phyloP scores from a whole-genome alignment of 92 coral and sea anemone species.

The Actinostola sp. region DNA sequence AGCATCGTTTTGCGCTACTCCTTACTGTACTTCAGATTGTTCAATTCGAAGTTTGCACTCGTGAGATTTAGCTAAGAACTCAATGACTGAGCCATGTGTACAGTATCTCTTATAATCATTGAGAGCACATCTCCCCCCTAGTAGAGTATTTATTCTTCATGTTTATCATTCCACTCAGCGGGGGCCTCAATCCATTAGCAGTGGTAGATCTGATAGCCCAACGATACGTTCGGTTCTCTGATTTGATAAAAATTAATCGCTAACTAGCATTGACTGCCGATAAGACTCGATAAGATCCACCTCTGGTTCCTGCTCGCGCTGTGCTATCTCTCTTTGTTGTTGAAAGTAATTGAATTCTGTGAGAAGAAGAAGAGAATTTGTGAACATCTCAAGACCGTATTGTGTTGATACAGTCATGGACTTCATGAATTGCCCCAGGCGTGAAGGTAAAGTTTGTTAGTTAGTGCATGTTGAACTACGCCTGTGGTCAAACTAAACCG shows the following conservation, averaged over 20 bases:
- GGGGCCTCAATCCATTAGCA: conserved; percentile 19
- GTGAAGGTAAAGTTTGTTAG: conserved; percentile 23
- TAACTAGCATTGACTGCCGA: conserved; percentile 5
- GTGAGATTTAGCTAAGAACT: too few species aligned
- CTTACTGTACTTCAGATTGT: too few species aligned
- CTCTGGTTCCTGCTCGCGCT: background rate
- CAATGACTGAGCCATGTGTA: too few species aligned
- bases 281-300: background rate
- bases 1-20: too few species aligned
- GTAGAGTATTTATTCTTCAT: conserved; percentile 19
- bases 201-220: background rate
- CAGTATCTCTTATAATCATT: too few species aligned
- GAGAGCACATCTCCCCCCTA: background rate
- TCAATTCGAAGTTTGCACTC: too few species aligned
- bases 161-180: conserved; percentile 34
- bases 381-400: background rate
- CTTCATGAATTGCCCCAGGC: conserved; percentile 23
- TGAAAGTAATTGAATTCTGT: conserved; percentile 36
- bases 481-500: background rate
- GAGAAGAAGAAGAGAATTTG: background rate
- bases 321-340: conserved; percentile 15
- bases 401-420: conserved; percentile 1
- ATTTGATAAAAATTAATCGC: background rate
- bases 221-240: background rate
- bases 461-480: background rate